phyloP scores from a whole-genome alignment of 2,888 invertebrate species.

The Drosophila nr. perissopoda region DNA sequence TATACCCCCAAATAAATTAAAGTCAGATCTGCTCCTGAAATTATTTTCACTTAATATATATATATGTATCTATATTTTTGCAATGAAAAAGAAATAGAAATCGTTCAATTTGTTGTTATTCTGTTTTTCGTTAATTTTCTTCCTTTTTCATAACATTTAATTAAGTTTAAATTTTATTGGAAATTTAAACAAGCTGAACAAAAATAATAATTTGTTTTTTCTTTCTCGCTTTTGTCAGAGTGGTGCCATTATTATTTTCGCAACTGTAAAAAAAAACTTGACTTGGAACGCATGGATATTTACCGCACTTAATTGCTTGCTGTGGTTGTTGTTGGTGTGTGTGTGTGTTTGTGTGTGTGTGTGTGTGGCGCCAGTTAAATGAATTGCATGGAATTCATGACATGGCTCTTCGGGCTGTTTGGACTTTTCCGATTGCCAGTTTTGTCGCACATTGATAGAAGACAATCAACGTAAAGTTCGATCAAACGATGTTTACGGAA shows the following conservation, averaged over 20 bases:
- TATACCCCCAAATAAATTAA: background rate
- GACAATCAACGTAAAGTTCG: conserved; percentile 42
- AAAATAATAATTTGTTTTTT: background rate
- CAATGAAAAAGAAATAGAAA: background rate
- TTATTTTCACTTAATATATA: background rate
- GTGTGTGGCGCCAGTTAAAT: conserved; percentile 67
- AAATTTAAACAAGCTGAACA: background rate
- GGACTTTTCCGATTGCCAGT: conserved; percentile 30
- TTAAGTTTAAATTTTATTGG: background rate
- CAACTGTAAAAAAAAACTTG: background rate
- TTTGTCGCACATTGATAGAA: conserved; percentile 34
- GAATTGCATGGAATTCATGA: conserved; percentile 60
- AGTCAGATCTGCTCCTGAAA: background rate
- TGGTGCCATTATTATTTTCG: background rate
- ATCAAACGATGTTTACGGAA: conserved; percentile 68
- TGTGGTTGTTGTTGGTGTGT: conserved; percentile 13
- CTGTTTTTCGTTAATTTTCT: no score
- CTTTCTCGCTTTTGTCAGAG: background rate
- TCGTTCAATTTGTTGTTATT: background rate
- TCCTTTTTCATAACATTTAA: no score
- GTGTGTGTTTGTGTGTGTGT: conserved; percentile 9
- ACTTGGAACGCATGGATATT: conserved; percentile 51
- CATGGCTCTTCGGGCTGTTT: conserved; percentile 24
- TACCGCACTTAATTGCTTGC: conserved; percentile 51
- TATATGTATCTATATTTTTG: background rate